Evolutionary conservation across 2,113 vertebrate species (phyloP), one percentile per base, ranked within the genome.

Genomic region (Leptobrachium leishanense): DNA sequence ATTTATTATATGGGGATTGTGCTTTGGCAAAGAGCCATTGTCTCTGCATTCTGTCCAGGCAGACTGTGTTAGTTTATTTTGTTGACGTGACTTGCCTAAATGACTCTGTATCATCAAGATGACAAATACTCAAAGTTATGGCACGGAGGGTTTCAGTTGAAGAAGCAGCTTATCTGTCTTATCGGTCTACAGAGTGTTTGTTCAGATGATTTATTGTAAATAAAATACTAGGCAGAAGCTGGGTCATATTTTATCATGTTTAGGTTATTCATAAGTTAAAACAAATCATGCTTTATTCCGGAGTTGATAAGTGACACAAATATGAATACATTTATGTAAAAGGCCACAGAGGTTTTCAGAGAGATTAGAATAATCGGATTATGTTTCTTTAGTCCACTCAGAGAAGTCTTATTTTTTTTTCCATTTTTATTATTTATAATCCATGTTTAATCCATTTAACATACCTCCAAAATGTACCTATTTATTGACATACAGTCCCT

Each of bases 1-100:
- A 77, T 70, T 77, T 70, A 77, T 77, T 77, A 77, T 68, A 53
- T 77, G 53, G 54, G 54, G 66, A 77, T 77, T 68, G 9, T 1
- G 53, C 59, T 68, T 46, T 76, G 75, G 75, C 74, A 76, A 55
- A 76, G 50, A 75, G 74, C 53, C 54, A 39, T 39, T 68, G 66
- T 59, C 53, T 69, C 50, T n/a, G 41, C n/a, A 59, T 57, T 59
- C 8, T 31, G 40, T 68, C 50, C 10, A 50, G 39, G 64, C 0
- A 67, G 50, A 53, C 53, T 59, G 63, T 43, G 75, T 41, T 69
- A 59, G 66, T 77, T 68, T 69, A 69, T 77, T 66, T 68, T 77
- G 43, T 77, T 69, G 66, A 59, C 53, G 66, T 69, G 75, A 68
- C 53, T 59, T 40, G 65, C 65, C 66, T 69, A 77, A 77, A 68